Base-by-base conservation (phyloP, 1,140 invertebrate species). In the Mylabris phalerata region DNA sequence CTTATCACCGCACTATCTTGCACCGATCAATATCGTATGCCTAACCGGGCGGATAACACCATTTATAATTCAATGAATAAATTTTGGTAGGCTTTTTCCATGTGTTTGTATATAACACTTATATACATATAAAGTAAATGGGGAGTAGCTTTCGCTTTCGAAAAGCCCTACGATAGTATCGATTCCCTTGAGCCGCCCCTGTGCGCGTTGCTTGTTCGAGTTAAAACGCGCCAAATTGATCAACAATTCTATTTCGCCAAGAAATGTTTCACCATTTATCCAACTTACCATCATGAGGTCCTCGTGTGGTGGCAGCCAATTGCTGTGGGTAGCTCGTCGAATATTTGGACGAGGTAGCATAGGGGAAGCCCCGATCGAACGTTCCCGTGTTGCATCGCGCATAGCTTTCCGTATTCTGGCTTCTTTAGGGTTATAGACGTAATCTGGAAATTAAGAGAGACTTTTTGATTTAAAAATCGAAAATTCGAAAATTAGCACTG, bases 391-490 rank as follows among this genome's bases (percentile, higher is more conserved):
- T 19, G 65, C 67, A 48, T 82, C 80, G 57, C 80, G 76, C 75
- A 82, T 78, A 39, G 80, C 80, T 67, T 84, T 84, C 48, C 81
- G 75, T 59, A 83, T 70, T 55, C 82, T 74, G 38, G 82, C 82
- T 71, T 83, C 81, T 65, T 83, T 82, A 3, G 83, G 82, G 69
- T 82, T 84, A 71, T 84, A 84, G 42, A 83, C 81, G 68, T 84
- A 84, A 75, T 82, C 82, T 81, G 77, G 13, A 73, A 73, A 11
- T 27, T 38, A n/a, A 48, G n/a, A 48, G 7, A 38, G 3, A 25
- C 45, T 47, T 13, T 19, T 19, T 19, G 19, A 1, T 47, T 24
- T 9, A 11, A 47, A 19, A 25, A 26, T 47, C 19, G 24, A 25
- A 47, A 47, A 47, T 9, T 47, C 19, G 24, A 25, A 47, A 47